phyloP scores from a whole-genome alignment of 1,140 invertebrate species.

The Atta colombica region DNA sequence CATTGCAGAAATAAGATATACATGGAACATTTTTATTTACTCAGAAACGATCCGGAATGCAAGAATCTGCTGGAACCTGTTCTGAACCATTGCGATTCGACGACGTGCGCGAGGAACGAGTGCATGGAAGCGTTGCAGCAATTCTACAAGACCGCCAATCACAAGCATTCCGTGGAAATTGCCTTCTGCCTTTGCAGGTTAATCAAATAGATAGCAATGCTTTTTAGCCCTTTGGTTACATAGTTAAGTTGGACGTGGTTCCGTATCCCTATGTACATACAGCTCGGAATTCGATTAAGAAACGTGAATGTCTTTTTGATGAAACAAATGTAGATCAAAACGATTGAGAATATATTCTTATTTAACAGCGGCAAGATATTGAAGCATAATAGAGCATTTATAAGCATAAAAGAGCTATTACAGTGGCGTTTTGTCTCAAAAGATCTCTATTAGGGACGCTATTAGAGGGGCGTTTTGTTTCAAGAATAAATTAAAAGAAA shows the following conservation, averaged over 20 bases:
- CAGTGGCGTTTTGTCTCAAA: background rate
- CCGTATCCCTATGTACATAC: background rate
- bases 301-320: background rate
- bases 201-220: slow-evolving; percentile 83
- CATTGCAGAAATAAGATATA: slow-evolving; percentile 5
- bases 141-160: slow-evolving; percentile 93
- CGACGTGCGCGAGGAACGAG: slow-evolving; percentile 92
- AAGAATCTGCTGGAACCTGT: slow-evolving; percentile 92
- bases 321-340: slow-evolving; percentile 4
- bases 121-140: slow-evolving; percentile 95
- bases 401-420: background rate
- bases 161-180: slow-evolving; percentile 94
- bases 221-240: background rate
- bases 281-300: background rate
- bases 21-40: slow-evolving; percentile 49
- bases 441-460: background rate
- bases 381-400: background rate
- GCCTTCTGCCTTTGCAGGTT: slow-evolving; percentile 97
- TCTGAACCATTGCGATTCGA: slow-evolving; percentile 92
- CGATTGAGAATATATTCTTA: background rate
- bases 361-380: background rate
- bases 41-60: slow-evolving; percentile 93
- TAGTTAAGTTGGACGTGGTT: background rate
- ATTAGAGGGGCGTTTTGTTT: background rate
- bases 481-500: background rate